Base-by-base conservation (phyloP, 1,140 invertebrate species). In the Plectrocnemia conspersa region DNA sequence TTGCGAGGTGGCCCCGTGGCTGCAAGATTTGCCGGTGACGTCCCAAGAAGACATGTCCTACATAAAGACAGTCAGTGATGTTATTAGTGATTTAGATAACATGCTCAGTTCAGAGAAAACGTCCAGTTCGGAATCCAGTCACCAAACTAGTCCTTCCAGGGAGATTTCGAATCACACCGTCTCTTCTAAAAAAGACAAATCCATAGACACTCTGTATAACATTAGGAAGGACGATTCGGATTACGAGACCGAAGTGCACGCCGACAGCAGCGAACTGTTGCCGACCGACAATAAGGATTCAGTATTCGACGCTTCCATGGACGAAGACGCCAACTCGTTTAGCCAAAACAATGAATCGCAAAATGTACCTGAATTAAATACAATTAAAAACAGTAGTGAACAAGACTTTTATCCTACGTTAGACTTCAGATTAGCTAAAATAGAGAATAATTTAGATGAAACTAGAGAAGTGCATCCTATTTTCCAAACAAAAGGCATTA, bases 41-140 rank as follows among this genome's bases (percentile, higher is more conserved):
- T 73, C 72, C 27, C 71, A 73, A 16, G 77, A 77, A 52, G 77
- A 77, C 50, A 75, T 77, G 53, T 77, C 73, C 40, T 81, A 81
- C 59, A 79, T 79, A 25, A 74, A 72, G 64, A 77, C 80, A 52
- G 77, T 82, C 33, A 81, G 78, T 27, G 78, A 82, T 61, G 79
- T 81, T n/a, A 82, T 83, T 23, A 78, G 77, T 65, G 79, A 81
- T 68, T 70, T 82, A 38, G 81, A 83, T 68, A 79, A 80, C 62
- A 80, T 79, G 59, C 65, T 83, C 15, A 81, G 79, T 38, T 74
- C 77, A 5, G 80, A 82, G 58, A 80, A 79, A 57, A 79, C 77
- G 3, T 80, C 78, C 3, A 80, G 78, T 48, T 79, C 78, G 0
- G 76, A 78, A 57, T 80, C 79, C 3, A 78, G 75, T 58, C 72